Evolutionary conservation across 2,113 vertebrate genomes (phyloP).

Genomic region (Sturnus vulgaris): DNA sequence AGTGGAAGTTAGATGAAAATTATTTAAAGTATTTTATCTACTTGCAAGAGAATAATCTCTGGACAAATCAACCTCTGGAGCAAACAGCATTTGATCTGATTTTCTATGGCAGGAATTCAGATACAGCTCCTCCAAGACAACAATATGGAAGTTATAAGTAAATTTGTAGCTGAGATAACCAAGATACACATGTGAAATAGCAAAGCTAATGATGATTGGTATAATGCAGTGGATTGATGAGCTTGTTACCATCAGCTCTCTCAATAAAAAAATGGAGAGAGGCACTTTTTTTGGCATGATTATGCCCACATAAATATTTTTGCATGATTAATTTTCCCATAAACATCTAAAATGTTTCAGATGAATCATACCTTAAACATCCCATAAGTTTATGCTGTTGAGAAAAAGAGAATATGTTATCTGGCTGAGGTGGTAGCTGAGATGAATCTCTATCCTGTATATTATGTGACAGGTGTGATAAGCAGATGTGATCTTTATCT

Average conservation of each 20-base stretch:
- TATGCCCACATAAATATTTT: slow-evolving; percentile 24
- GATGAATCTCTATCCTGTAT: neutral
- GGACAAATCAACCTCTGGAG: neutral
- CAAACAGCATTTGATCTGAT: neutral
- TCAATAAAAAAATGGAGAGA: neutral
- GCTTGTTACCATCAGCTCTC: neutral
- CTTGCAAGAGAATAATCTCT: neutral
- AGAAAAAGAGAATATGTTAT: neutral
- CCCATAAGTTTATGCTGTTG: neutral
- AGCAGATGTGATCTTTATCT: neutral
- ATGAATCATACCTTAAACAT: slow-evolving; percentile 32
- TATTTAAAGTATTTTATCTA: neutral
- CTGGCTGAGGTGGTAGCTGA: neutral
- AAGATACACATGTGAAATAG: neutral
- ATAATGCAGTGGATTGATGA: neutral
- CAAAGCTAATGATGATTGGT: neutral
- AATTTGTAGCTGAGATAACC: neutral
- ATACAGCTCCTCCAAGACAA: neutral
- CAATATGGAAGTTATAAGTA: neutral
- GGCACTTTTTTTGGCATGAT: neutral
- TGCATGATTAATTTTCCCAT: slow-evolving; percentile 23
- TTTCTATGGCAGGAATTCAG: neutral
- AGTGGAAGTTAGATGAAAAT: neutral
- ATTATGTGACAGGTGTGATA: neutral
- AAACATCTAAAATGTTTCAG: slow-evolving; percentile 6